These are phyloP conservation scores for Drosophila nebulosa DNA, from an alignment of 1,140 invertebrate genomes.

Conservation along the genomic window DNA sequence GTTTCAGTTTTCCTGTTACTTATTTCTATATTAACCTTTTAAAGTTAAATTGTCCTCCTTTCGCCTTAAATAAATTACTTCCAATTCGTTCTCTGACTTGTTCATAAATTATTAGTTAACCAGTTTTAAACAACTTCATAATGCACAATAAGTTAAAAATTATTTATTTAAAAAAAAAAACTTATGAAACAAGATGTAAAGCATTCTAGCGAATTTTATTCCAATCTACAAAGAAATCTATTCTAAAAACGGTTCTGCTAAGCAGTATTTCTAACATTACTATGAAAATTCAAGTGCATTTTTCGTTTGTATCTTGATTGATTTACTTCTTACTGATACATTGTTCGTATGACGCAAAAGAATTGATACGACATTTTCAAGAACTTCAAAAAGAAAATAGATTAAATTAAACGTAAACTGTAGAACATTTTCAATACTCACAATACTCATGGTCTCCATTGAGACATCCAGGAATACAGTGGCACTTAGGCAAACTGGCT, in stretches of 20 bases:
- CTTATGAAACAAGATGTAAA: neutral
- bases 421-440: neutral
- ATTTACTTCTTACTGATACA: conserved; percentile 25
- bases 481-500: conserved; percentile 47
- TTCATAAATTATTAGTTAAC: too few relatives aligned
- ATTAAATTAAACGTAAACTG: neutral
- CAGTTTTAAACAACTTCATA: too few relatives aligned
- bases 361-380: conserved; percentile 37
- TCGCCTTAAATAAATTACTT: too few relatives aligned
- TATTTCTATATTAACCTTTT: too few relatives aligned
- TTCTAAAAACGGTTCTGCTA: too few relatives aligned
- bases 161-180: too few relatives aligned
- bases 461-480: conserved; percentile 50
- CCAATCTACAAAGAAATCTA: neutral
- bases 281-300: too few relatives aligned
- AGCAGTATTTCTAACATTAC: neutral
- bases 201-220: neutral
- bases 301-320: too few relatives aligned
- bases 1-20: too few relatives aligned
- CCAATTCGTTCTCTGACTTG: too few relatives aligned
- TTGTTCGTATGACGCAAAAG: conserved; percentile 43
- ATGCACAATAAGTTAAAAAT: too few relatives aligned
- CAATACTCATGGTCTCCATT: conserved; percentile 51
- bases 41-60: too few relatives aligned
- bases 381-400: neutral